Evolutionary conservation across 2,888 invertebrate species (phyloP), one percentile per base, ranked within the genome.

Genomic region (Brachycybe producta): DNA sequence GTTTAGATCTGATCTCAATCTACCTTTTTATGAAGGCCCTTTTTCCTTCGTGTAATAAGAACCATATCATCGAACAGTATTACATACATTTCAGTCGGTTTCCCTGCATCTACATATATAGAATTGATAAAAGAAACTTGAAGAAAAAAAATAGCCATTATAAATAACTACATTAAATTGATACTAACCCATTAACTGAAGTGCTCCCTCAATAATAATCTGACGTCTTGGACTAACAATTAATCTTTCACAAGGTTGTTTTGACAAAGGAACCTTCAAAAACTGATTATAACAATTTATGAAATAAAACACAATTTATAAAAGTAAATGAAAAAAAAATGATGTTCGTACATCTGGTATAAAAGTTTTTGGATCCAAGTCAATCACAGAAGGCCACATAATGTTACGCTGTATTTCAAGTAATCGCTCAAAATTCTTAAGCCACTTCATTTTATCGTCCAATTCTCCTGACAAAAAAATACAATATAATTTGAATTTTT

Each of bases 61-160:
- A 77, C 66, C 69, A 77, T 75, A 59, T 77, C 77, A 58, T 77
- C 76, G 63, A 77, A 78, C 2, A 77, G 65, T 55, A 77, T 74
- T 50, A 76, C 68, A 59, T 74, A 74, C 62, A 75, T 72, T 59
- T 77, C 76, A 8, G 69, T 65, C 1, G 73, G 68, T 60, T 75
- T 74, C 32, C 74, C 73, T 30, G 71, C 66, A 59, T 77, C 77
- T 53, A 26, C 7, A 28, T 30, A 40, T 8, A 36, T 36, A 24
- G 3, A 3, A 46, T 8, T 5, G 23, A 34, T 17, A 32, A 28
- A 46, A 11, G 13, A 17, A 28, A 17, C 43, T 24, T 44, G 3
- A 21, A 26, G 19, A 26, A n/a, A 41, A 4, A 23, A n/a, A 32
- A n/a, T 1, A 23, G 39, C n/a, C n/a, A n/a, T n/a, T n/a, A n/a